Conservation (phyloP, 2,888 invertebrate genomes). For the Chydorus sphaericus region DNA sequence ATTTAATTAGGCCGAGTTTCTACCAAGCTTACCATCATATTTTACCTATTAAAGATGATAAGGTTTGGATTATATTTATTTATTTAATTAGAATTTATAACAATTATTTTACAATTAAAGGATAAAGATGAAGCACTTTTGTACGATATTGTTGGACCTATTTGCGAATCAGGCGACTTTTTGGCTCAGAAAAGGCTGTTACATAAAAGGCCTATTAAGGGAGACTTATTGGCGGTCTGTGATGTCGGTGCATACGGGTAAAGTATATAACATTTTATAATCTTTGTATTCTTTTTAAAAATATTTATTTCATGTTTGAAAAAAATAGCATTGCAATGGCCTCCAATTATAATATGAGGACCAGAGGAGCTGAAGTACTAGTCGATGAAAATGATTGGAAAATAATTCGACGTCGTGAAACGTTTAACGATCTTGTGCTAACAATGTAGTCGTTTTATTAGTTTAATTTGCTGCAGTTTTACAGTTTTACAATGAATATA, state of each 20-base stretch:
- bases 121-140: constrained; percentile 16
- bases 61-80: neutral
- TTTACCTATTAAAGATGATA: constrained; percentile 24
- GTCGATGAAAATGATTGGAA: constrained; percentile 7
- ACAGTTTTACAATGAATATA: no score
- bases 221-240: constrained; percentile 26
- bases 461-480: no score
- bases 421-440: constrained; percentile 4
- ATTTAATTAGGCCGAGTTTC: constrained; percentile 29
- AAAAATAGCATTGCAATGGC: constrained; percentile 26
- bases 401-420: constrained; percentile 8
- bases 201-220: constrained; percentile 23
- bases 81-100: neutral
- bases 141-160: constrained; percentile 30
- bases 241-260: constrained; percentile 24
- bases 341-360: constrained; percentile 30
- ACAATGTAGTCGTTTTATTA: neutral
- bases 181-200: constrained; percentile 27
- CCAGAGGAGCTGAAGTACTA: constrained; percentile 27
- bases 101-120: neutral
- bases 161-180: constrained; percentile 31
- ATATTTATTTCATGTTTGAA: neutral
- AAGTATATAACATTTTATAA: no score
- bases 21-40: constrained; percentile 31
- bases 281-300: neutral